Conservation (phyloP, 1,140 invertebrate genomes). For the Bombus affinis region DNA sequence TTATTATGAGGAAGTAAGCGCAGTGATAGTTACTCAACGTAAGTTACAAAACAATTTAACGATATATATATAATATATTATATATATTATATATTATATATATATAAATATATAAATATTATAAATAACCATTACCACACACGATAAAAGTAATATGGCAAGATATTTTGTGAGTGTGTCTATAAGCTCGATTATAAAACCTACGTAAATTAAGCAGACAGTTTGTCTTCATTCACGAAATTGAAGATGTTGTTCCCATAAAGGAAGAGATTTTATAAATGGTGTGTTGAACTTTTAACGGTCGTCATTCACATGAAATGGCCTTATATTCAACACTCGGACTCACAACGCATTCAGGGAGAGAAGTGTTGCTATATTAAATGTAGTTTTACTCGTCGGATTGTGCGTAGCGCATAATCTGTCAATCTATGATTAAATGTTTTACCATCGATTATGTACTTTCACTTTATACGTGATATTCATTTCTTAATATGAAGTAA, state of each 20-base stretch:
- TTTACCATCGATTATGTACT: slow-evolving; percentile 32
- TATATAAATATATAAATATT: slow-evolving; percentile 50
- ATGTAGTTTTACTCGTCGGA: slow-evolving; percentile 44
- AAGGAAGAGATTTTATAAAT: slow-evolving; percentile 58
- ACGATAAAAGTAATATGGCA: slow-evolving; percentile 70
- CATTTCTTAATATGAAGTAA: slow-evolving; percentile 9
- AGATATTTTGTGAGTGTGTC: slow-evolving; percentile 76
- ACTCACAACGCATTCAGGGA: slow-evolving; percentile 50
- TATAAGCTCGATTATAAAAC: slow-evolving; percentile 66
- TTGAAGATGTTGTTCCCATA: slow-evolving; percentile 24
- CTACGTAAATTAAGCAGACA: slow-evolving; percentile 54
- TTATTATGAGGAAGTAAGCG: slow-evolving; percentile 70
- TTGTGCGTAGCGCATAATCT: slow-evolving; percentile 44
- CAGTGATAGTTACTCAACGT: slow-evolving; percentile 74
- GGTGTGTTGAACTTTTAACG: slow-evolving; percentile 61
- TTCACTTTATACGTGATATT: slow-evolving; percentile 22
- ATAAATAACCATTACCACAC: slow-evolving; percentile 67
- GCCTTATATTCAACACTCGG: slow-evolving; percentile 60
- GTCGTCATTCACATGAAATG: slow-evolving; percentile 57
- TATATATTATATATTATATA: slow-evolving; percentile 40
- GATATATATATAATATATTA: slow-evolving; percentile 43
- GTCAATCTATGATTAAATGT: slow-evolving; percentile 28
- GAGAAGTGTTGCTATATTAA: slow-evolving; percentile 49
- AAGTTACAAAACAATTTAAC: slow-evolving; percentile 67
- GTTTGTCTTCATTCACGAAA: slow-evolving; percentile 60